These are phyloP conservation scores for Pitta sordida DNA, from an alignment of 2,113 vertebrate species.

Conservation along the genomic window DNA sequence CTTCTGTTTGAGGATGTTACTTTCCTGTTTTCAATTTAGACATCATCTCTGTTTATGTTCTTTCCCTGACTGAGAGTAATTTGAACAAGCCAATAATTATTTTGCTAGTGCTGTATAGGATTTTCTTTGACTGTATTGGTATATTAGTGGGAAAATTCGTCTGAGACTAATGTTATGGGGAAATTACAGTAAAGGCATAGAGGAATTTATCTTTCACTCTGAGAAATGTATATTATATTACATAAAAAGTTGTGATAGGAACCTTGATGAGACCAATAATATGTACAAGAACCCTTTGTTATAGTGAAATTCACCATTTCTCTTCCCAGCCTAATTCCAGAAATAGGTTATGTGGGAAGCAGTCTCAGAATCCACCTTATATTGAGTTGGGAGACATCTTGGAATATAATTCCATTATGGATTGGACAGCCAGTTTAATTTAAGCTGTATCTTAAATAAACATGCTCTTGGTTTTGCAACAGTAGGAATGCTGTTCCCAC, in stretches of 20 bases:
- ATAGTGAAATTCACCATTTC: not conserved
- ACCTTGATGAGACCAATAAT: not conserved
- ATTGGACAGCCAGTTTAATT: not conserved
- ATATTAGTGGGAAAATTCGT: not conserved
- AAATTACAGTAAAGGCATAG: not conserved
- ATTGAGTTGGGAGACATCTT: not conserved
- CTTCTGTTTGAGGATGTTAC: not conserved
- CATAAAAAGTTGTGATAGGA: not conserved
- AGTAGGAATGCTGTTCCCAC: not conserved
- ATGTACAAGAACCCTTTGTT: not conserved
- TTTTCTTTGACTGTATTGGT: slow-evolving; percentile 14
- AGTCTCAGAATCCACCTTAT: not conserved
- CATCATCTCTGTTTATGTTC: not conserved
- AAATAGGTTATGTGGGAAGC: not conserved
- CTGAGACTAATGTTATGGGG: not conserved
- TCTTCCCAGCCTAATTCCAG: not conserved
- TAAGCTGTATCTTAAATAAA: not conserved
- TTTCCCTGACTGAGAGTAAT: not conserved
- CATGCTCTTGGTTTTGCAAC: not conserved
- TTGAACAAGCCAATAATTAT: not conserved
- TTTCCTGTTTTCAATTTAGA: not conserved
- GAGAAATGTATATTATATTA: not conserved
- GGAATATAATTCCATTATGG: not conserved
- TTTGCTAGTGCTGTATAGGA: not conserved
- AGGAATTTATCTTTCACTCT: not conserved